phyloP scores from a whole-genome alignment of 2,888 invertebrate species.

The Mythimna pallens region DNA sequence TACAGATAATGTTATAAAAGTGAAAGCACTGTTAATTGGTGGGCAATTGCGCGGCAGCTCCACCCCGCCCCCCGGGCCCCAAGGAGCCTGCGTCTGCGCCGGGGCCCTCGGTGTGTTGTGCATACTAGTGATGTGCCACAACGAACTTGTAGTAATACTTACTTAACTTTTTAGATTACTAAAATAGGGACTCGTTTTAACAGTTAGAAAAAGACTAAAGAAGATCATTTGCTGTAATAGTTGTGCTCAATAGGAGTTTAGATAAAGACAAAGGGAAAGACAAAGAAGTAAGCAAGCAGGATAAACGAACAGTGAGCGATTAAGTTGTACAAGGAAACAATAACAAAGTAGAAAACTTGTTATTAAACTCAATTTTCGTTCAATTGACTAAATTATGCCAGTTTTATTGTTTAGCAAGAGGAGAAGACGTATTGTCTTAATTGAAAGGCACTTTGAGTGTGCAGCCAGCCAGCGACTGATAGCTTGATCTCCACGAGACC shows the following conservation, averaged over 20 bases:
- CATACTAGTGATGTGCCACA: slow-evolving; percentile 38
- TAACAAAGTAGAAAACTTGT: neutral
- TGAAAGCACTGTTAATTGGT: slow-evolving; percentile 78
- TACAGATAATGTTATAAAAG: slow-evolving; percentile 59
- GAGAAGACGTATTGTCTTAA: neutral
- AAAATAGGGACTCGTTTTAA: neutral
- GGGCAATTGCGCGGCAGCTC: slow-evolving; percentile 72
- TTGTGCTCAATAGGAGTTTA: no score
- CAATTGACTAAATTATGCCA: neutral
- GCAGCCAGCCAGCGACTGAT: neutral
- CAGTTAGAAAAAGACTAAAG: neutral
- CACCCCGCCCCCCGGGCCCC: neutral
- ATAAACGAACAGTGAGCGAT: neutral
- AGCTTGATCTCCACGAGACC: neutral
- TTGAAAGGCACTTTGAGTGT: neutral
- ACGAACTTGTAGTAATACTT: neutral
- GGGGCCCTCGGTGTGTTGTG: slow-evolving; percentile 9
- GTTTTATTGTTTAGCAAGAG: neutral
- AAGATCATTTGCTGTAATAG: neutral
- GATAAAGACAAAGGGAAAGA: neutral
- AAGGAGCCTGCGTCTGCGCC: neutral
- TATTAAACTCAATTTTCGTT: neutral
- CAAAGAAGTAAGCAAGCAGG: neutral
- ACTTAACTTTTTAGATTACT: neutral
- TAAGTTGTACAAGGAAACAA: neutral